Evolutionary conservation across 2,797 vertebrate genomes (phyloP), one percentile per base, ranked within the genome.

Genomic region (Melanotaenia pygmaea): DNA sequence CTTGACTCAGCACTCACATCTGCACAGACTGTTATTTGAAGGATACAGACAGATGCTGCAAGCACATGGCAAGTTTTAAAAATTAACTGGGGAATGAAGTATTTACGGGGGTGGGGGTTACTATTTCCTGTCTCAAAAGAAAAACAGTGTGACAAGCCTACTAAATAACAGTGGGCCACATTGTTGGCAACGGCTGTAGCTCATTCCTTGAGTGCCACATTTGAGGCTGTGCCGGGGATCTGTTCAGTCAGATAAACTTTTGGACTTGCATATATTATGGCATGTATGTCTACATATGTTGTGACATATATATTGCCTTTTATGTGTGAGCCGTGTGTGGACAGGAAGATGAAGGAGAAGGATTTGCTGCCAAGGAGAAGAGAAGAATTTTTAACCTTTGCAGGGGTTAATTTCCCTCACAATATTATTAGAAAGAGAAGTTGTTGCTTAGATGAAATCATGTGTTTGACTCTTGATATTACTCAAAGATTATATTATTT

Each of bases 51-150:
- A 35, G 18, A 37, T 40, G 24, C 1, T 45, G 7, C 16, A 51
- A 45, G 37, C 5, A 4, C 3, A 35, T 14, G 14, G 3, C 0
- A 58, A 3, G 13, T 24, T 7, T 47, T 20, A 59, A 38, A 53
- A 1, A 50, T 2, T 16, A 26, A 50, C 20, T 22, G 4, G 12
- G n/a, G 10, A 24, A 0, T 54, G n/a, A 69, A 8, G 16, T 9
- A 24, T 53, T 64, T 1, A 9, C 10, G 40, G 5, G 37, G 3
- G 32, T 37, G 51, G 12, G 22, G 0, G 47, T 50, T 61, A 5
- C 24, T 37, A 28, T 77, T 70, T 80, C 63, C 60, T 47, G 30
- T 63, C n/a, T 64, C 16, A n/a, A 3, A 1, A 43, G 18, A 56
- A 8, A 34, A 58, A 30, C 0, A 40, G 6, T 0, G 0, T 24